phyloP scores from a whole-genome alignment of 2,113 vertebrate species.

The Gallinago paraguaiae region DNA sequence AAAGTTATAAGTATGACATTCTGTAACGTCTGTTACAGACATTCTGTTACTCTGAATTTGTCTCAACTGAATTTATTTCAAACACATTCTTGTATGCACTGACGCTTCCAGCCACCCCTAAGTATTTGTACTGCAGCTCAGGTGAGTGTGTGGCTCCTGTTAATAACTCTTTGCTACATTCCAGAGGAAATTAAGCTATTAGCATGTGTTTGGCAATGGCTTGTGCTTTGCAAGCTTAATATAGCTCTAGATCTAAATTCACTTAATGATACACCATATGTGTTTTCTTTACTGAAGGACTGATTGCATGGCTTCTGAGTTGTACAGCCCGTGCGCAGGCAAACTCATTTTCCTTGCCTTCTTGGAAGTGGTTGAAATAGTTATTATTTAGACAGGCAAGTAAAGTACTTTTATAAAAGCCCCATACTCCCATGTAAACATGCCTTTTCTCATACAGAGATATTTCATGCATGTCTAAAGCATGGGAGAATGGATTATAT shows the following conservation, averaged over 20 bases:
- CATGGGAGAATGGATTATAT: background rate
- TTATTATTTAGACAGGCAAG: background rate
- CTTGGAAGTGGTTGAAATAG: background rate
- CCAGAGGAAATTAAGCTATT: background rate
- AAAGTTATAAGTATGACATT: no score
- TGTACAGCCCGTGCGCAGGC: background rate
- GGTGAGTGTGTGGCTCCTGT: background rate
- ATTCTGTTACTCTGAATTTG: background rate
- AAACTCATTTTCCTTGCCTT: background rate
- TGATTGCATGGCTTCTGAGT: background rate
- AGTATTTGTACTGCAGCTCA: background rate
- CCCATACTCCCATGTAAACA: fast-evolving
- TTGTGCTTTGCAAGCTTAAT: background rate
- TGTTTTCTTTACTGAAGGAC: background rate
- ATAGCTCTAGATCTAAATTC: background rate
- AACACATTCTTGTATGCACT: background rate
- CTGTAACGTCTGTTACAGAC: background rate
- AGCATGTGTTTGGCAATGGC: background rate
- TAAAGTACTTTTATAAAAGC: background rate
- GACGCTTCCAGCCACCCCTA: background rate
- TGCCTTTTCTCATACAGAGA: background rate
- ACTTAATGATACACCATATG: fast-evolving
- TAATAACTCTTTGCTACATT: background rate
- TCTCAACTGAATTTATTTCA: background rate
- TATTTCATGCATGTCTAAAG: background rate